Evolutionary conservation across 2,888 invertebrate genomes (phyloP), one percentile per base, ranked within the genome.

Genomic region (Tyria jacobaeae): DNA sequence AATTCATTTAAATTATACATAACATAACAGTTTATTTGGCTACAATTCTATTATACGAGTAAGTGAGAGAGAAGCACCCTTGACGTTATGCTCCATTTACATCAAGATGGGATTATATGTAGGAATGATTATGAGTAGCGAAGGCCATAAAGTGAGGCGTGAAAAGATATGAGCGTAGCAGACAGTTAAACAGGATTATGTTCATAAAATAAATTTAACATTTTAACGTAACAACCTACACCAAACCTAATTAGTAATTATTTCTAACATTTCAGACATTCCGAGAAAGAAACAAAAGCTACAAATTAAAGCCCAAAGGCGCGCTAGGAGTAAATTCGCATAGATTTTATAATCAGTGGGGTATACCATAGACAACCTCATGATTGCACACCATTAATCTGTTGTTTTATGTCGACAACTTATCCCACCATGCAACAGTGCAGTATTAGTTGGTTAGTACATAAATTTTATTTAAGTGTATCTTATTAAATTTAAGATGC

Each of bases 171-270:
- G 62, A 64, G 57, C 64, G 12, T 62, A 68, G 64, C 56, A 73
- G 75, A 75, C 66, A 63, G 73, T 75, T 71, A 75, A 75, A 73
- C 73, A 73, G 64, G 64, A 62, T 61, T 54, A 67, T 64, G 73
- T 75, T 70, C 57, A n/a, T n/a, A n/a, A n/a, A n/a, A n/a, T n/a
- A n/a, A n/a, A n/a, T n/a, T n/a, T n/a, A n/a, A n/a, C n/a, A n/a
- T n/a, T n/a, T n/a, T n/a, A n/a, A n/a, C n/a, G n/a, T n/a, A n/a
- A n/a, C n/a, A n/a, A n/a, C n/a, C n/a, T n/a, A n/a, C n/a, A n/a
- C n/a, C n/a, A n/a, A n/a, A n/a, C n/a, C n/a, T n/a, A n/a, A n/a
- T n/a, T n/a, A n/a, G n/a, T 31, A 27, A 35, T 27, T 27, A 27
- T 27, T 27, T 27, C 27, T 27, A 27, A 27, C 27, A 27, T n/a